These are phyloP conservation scores for Muscicapa adusta DNA, from an alignment of 2,113 vertebrate genomes.

Conservation along the genomic window DNA sequence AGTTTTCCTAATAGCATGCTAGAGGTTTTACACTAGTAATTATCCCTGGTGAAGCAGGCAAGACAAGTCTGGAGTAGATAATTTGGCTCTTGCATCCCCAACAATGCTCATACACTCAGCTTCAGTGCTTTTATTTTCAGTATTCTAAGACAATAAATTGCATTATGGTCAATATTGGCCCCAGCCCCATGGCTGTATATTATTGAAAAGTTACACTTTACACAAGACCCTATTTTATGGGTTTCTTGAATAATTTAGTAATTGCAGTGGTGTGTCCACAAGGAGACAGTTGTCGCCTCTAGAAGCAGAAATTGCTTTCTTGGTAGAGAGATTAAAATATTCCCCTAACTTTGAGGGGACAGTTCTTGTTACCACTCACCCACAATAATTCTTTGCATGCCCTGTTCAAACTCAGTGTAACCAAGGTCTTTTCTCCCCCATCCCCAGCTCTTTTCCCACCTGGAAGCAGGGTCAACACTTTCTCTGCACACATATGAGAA, in stretches of 20 bases:
- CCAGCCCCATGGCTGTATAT: not conserved
- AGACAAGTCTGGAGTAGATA: not conserved
- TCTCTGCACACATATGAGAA: not conserved
- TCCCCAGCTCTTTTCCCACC: not conserved
- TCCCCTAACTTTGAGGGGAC: not conserved
- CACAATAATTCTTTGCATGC: rapidly evolving
- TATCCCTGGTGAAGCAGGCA: not conserved
- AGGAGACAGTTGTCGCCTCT: not conserved
- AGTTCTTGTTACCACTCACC: not conserved
- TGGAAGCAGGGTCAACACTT: not conserved
- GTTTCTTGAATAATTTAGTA: not conserved
- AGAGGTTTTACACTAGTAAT: not conserved
- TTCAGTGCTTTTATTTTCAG: not conserved
- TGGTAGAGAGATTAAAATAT: not conserved
- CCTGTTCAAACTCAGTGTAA: not conserved
- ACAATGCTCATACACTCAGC: rapidly evolving
- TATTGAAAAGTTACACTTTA: not conserved
- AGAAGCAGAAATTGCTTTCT: not conserved
- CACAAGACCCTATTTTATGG: not conserved
- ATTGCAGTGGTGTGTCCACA: not conserved
- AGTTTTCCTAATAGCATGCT: not conserved
- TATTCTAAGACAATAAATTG: not conserved
- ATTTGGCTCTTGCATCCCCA: not conserved
- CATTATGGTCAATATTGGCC: not conserved
- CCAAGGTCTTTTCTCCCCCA: not conserved